These are phyloP conservation scores for Drosophila elegans DNA, from an alignment of 1,140 invertebrate species.

Conservation along the genomic window DNA sequence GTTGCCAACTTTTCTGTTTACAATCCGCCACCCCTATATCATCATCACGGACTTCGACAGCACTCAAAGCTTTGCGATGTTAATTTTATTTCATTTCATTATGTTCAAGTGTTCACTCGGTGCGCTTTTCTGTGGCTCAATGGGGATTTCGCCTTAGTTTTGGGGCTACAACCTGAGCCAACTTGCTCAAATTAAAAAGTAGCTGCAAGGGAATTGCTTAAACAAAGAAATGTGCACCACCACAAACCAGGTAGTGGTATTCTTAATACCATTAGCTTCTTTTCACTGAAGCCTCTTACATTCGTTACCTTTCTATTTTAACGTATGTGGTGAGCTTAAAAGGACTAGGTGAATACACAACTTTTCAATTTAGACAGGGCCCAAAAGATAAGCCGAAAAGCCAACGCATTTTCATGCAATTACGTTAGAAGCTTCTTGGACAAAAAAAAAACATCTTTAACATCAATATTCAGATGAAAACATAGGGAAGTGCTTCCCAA, in stretches of 20 bases:
- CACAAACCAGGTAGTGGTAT: constrained; percentile 1
- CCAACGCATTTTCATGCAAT: not conserved
- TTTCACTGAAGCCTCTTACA: not conserved
- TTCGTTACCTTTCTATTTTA: no score
- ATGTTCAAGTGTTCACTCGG: constrained; percentile 51
- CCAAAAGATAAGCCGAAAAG: not conserved
- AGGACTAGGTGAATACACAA: not conserved
- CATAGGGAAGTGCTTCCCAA: no score
- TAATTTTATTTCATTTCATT: constrained; percentile 73
- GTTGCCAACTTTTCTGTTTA: constrained; percentile 33
- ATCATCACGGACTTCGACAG: constrained; percentile 23
- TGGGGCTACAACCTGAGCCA: not conserved
- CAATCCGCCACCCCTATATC: constrained; percentile 22
- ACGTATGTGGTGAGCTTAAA: not conserved
- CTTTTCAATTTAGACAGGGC: constrained; percentile 9
- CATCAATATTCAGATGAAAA: no score
- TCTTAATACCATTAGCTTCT: not conserved
- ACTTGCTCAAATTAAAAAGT: constrained; percentile 5
- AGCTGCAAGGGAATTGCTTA: not conserved
- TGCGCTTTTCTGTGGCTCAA: constrained; percentile 39
- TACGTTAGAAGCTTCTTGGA: not conserved
- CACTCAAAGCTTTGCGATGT: constrained; percentile 49
- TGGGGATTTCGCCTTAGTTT: constrained; percentile 23
- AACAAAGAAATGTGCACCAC: not conserved
- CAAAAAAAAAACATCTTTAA: no score